Conservation (phyloP, 2,797 vertebrate species). For the Balearica regulorum region DNA sequence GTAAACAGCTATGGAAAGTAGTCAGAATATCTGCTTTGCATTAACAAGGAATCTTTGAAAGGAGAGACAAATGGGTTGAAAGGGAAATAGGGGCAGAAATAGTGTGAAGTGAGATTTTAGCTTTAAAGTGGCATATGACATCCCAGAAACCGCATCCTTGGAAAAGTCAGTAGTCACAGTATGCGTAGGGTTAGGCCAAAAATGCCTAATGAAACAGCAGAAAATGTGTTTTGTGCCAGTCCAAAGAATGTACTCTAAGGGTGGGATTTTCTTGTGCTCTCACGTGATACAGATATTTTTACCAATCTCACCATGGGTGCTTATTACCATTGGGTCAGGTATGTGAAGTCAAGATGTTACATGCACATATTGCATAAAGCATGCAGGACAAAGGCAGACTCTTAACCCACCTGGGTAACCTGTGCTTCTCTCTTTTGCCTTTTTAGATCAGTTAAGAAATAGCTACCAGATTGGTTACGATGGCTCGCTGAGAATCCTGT, state of each 20-base stretch:
- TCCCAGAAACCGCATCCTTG: not conserved
- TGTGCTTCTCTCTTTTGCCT: not conserved
- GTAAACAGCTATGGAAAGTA: not conserved
- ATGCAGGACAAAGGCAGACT: not conserved
- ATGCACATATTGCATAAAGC: not conserved
- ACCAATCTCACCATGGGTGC: not conserved
- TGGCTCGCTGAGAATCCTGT: slow-evolving; percentile 90
- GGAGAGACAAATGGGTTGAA: not conserved
- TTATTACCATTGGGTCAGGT: not conserved
- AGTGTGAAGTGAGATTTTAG: not conserved
- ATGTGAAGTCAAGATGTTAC: not conserved
- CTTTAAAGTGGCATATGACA: not conserved
- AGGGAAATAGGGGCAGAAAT: not conserved
- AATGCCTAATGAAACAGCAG: not conserved
- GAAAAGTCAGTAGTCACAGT: not conserved
- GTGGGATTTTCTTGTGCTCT: not conserved
- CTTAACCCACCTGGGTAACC: not conserved
- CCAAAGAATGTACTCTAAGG: not conserved
- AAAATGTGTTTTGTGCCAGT: not conserved
- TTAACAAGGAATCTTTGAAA: not conserved
- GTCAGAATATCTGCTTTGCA: not conserved
- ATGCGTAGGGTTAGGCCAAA: not conserved
- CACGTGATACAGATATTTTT: not conserved
- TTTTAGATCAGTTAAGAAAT: slow-evolving; percentile 92
- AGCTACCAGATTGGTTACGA: slow-evolving; percentile 95